Evolutionary conservation across 2,888 invertebrate genomes (phyloP).

Genomic region (Polymixis lichenea): DNA sequence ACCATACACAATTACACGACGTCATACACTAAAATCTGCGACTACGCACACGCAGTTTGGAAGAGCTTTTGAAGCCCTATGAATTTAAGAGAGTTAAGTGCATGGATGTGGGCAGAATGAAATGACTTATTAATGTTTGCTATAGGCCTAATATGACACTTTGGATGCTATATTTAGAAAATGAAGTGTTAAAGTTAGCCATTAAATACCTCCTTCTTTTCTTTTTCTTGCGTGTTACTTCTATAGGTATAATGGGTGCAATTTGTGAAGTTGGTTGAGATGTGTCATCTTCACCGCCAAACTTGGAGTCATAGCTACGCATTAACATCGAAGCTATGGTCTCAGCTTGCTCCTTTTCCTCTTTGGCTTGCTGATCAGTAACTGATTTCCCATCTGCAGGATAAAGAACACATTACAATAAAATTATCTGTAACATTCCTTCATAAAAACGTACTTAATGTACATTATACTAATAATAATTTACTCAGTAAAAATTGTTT

Average conservation of each 20-base stretch:
- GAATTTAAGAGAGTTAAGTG: not conserved
- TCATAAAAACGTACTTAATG: not conserved
- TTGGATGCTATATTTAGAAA: not conserved
- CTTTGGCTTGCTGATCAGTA: constrained; percentile 78
- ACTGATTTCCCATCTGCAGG: constrained; percentile 75
- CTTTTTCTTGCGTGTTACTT: constrained; percentile 84
- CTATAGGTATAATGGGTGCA: constrained; percentile 81
- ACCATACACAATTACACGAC: too few relatives aligned
- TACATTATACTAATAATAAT: not conserved
- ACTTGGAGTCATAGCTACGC: constrained; percentile 81
- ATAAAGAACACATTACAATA: not conserved
- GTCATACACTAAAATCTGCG: too few relatives aligned
- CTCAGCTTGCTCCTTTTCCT: constrained; percentile 82
- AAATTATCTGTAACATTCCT: not conserved
- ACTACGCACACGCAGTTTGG: not conserved
- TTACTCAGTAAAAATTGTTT: not conserved
- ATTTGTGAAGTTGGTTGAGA: constrained; percentile 86
- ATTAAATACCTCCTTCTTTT: constrained; percentile 82
- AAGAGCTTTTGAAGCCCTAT: not conserved
- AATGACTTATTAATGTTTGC: not conserved
- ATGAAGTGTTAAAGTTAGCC: not conserved
- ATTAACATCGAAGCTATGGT: constrained; percentile 80
- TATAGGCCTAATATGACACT: not conserved
- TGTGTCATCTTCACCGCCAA: constrained; percentile 87
- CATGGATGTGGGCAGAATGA: not conserved